Percentiles rank a stretch among this genome's conserved stretches.
phyloP scores from a whole-genome alignment of 1,140 invertebrate species.

The Drosophila funebris region DNA sequence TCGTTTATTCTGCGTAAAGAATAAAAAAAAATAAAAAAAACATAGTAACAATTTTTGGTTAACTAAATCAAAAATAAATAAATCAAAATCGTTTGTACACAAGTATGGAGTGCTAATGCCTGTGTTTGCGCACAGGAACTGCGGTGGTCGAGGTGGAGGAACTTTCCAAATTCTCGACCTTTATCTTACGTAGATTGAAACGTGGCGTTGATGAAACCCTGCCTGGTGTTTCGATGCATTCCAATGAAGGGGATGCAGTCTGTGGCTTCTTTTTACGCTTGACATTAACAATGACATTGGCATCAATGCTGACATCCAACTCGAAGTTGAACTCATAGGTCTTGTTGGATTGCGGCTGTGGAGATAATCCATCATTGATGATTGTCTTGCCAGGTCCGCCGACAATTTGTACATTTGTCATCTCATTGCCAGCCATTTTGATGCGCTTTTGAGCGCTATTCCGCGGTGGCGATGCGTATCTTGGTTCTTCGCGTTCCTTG shows the following conservation, averaged over 20 bases:
- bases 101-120: conserved; percentile 35
- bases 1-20: background rate
- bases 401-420: conserved; percentile 18
- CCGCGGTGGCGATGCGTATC: conserved; percentile 1
- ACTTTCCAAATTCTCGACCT: conserved; percentile 3
- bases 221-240: conserved; percentile 12
- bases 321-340: conserved; percentile 83
- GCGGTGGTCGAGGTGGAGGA: conserved; percentile 4
- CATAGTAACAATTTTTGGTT: conserved; percentile 34
- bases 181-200: conserved; percentile 65
- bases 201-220: conserved; percentile 53
- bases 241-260: conserved; percentile 21
- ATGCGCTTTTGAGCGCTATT: conserved; percentile 42
- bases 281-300: conserved; percentile 82
- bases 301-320: conserved; percentile 81
- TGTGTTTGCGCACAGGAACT: conserved; percentile 62
- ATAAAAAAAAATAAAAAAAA: conserved; percentile 25
- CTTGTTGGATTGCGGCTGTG: conserved; percentile 70
- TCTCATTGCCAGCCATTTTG: conserved; percentile 38
- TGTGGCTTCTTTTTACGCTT: conserved; percentile 74
- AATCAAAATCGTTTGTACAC: background rate
- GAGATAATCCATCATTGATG: conserved; percentile 74
- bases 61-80: conserved; percentile 1
- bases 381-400: conserved; percentile 66
- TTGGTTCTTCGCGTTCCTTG: conserved; percentile 28